phyloP scores from a whole-genome alignment of 1,140 invertebrate genomes.

The Hirudo medicinalis region DNA sequence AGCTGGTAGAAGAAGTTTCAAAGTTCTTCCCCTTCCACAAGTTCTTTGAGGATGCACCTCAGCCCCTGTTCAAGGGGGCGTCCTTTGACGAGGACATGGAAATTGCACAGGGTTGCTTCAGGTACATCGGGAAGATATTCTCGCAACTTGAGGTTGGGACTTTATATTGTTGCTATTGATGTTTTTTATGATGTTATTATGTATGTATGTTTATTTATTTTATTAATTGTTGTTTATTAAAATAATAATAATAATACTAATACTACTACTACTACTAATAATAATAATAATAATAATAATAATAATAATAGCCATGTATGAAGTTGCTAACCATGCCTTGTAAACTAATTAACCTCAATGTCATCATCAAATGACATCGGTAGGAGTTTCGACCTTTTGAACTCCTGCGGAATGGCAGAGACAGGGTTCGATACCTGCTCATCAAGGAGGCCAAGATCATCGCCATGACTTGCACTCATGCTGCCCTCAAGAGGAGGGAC shows the following conservation, averaged over 20 bases:
- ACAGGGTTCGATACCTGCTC: constrained; percentile 85
- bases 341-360: too few species aligned
- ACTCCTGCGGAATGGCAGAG: constrained; percentile 72
- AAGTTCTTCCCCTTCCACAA: constrained; percentile 67
- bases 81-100: constrained; percentile 74
- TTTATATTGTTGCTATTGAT: not conserved
- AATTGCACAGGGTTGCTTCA: constrained; percentile 81
- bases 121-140: constrained; percentile 90
- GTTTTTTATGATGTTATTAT: too few species aligned
- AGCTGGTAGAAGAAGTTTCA: constrained; percentile 27
- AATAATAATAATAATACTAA: too few species aligned
- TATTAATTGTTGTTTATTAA: not conserved
- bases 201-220: too few species aligned
- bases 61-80: constrained; percentile 72
- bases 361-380: not conserved
- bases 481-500: constrained; percentile 87
- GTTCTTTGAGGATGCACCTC: constrained; percentile 60
- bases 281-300: too few species aligned
- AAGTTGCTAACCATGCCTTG: too few species aligned
- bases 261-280: too few species aligned
- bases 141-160: constrained; percentile 64
- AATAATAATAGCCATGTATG: not conserved
- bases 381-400: constrained; percentile 94
- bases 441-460: constrained; percentile 99
- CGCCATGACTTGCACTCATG: constrained; percentile 99